phyloP scores from a whole-genome alignment of 2,888 invertebrate species.

The Patella caerulea region DNA sequence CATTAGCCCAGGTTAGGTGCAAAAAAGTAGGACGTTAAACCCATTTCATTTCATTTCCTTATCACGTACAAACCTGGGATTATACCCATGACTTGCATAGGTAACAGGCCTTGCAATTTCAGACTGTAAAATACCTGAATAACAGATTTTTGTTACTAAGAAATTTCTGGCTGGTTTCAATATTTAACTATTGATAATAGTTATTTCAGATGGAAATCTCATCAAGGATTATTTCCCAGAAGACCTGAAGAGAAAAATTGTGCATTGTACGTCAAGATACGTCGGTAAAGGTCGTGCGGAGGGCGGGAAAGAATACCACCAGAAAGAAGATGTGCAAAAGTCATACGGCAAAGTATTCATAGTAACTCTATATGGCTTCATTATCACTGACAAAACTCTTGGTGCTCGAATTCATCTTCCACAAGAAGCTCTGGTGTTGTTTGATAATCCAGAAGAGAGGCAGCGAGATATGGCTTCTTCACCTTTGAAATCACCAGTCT shows the following conservation, averaged over 20 bases:
- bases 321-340: conserved; percentile 43
- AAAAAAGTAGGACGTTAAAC: too few relatives aligned
- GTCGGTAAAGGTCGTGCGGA: conserved; percentile 49
- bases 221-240: conserved; percentile 22
- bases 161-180: too few relatives aligned
- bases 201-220: conserved; percentile 11
- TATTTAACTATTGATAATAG: too few relatives aligned
- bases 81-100: too few relatives aligned
- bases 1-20: too few relatives aligned
- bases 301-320: conserved; percentile 50
- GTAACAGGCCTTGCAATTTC: too few relatives aligned
- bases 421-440: conserved; percentile 52
- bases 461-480: conserved; percentile 29
- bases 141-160: too few relatives aligned
- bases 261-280: conserved; percentile 68
- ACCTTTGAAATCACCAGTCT: neutral
- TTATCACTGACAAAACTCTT: conserved; percentile 63
- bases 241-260: conserved; percentile 18
- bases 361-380: conserved; percentile 60
- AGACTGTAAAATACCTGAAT: too few relatives aligned
- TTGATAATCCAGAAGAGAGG: conserved; percentile 55
- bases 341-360: conserved; percentile 54
- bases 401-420: conserved; percentile 65
- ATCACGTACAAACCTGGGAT: too few relatives aligned
- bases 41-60: too few relatives aligned